Base-by-base conservation (phyloP, 2,797 vertebrate genomes). In the Sebastes minor region DNA sequence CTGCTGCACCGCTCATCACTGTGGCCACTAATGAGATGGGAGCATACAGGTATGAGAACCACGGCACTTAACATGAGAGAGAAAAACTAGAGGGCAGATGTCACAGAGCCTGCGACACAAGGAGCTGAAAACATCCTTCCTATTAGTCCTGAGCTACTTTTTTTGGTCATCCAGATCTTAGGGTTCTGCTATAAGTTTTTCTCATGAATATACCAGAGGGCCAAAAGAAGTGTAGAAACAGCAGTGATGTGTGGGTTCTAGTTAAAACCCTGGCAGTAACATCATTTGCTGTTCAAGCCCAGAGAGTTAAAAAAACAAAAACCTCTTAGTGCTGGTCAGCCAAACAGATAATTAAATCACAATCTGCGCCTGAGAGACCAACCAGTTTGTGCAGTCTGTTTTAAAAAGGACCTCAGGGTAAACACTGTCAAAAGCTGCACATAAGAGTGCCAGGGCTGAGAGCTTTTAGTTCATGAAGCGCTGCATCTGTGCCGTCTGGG, bases 11-110 rank as follows among this genome's bases (percentile, higher is more conserved):
- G 0, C 94, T 99, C 16, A 96, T 98, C 77, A 98, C 97, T 0
- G 97, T 99, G 87, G 97, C 96, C 66, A 99, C 98, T 0, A 95
- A 98, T 49, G 95, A 95, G 88, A 96, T 91, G 84, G 99, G 99
- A 55, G 92, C 96, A 38, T 99, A 99, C 92, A 99, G 97, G 99
- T 99, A 94, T 2, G 74, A 83, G 46, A 74, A 30, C 9, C 32
- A 42, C 12, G 0, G 23, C 23, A 6, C 22, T 71, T 62, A 1
- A 27, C 33, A n/a, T 30, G 38, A 28, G 27, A 38, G 56, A 22
- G 56, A 46, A 27, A 80, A 64, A 33, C 4, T 22, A 71, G 20
- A 68, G 28, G 0, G 61, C 11, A 30, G 64, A 73, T 59, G 25
- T 76, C 38, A 7, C 11, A 82, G 69, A 32, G 16, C 6, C 22